Conservation (phyloP, 2,113 vertebrate species). For the Ameiurus melas region DNA sequence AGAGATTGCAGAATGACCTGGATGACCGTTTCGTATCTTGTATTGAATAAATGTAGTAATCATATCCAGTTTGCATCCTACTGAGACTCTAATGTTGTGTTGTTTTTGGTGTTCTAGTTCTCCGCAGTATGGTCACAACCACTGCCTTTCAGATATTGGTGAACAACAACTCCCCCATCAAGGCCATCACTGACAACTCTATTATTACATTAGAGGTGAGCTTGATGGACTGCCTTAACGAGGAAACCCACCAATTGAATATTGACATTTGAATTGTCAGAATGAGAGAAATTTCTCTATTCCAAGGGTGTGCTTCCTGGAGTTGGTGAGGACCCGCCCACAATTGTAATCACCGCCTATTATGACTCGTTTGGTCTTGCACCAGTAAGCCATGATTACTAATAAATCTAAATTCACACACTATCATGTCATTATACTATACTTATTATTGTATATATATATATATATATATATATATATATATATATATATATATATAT, state of each 20-base stretch:
- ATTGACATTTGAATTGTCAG: not conserved
- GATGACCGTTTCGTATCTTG: not conserved
- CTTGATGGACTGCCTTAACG: not conserved
- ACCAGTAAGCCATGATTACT: conserved; percentile 63
- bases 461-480: too few species aligned
- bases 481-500: too few species aligned
- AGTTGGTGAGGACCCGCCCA: conserved; percentile 66
- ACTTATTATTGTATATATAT: not conserved
- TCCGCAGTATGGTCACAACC: conserved; percentile 75
- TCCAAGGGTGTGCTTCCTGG: conserved; percentile 73
- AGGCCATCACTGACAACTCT: conserved; percentile 65
- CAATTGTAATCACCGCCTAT: conserved; percentile 76
- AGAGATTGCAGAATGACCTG: not conserved
- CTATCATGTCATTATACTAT: not conserved
- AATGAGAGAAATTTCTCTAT: conserved; percentile 27
- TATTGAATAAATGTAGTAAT: not conserved
- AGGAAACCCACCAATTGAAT: not conserved
- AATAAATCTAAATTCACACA: not conserved
- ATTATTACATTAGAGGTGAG: conserved; percentile 75
- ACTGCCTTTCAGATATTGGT: conserved; percentile 77
- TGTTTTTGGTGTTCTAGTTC: conserved; percentile 60
- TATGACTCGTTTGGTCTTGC: conserved; percentile 77
- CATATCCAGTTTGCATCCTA: not conserved
- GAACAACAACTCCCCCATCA: conserved; percentile 69
- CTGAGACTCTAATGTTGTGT: not conserved